Evolutionary conservation across 2,888 invertebrate species (phyloP).

Genomic region (Xestia xanthographa): DNA sequence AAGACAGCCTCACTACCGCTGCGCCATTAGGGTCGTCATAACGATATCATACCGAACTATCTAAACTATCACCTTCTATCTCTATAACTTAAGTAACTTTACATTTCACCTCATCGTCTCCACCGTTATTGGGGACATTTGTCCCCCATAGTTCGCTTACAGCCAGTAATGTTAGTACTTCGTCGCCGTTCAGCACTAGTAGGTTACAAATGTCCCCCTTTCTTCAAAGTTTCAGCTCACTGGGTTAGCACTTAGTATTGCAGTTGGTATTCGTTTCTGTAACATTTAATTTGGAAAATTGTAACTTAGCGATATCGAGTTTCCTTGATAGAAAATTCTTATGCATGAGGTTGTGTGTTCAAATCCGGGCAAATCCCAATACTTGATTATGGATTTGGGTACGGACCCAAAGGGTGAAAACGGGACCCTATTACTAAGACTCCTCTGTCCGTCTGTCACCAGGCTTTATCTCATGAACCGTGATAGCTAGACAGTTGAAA

Average conservation of each 20-base stretch:
- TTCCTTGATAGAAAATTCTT: neutral
- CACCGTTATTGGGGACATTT: constrained; percentile 39
- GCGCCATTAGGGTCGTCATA: no score
- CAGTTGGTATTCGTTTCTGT: neutral
- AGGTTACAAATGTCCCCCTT: constrained; percentile 34
- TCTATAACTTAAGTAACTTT: constrained; percentile 21
- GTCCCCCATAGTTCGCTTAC: constrained; percentile 35
- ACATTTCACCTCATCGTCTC: constrained; percentile 27
- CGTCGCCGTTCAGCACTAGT: constrained; percentile 27
- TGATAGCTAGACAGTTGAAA: no score
- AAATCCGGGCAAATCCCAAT: no score
- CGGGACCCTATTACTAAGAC: no score
- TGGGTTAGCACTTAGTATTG: constrained; percentile 26
- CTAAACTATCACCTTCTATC: neutral
- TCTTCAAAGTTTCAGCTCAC: constrained; percentile 14
- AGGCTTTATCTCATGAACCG: no score
- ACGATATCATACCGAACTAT: neutral
- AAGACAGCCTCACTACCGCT: no score
- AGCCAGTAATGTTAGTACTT: constrained; percentile 35
- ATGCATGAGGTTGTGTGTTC: no score
- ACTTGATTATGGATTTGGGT: no score
- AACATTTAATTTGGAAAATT: constrained; percentile 27
- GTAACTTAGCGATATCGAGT: neutral
- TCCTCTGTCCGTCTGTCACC: no score
- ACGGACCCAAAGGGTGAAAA: no score